phyloP scores from a whole-genome alignment of 2,888 invertebrate species.

The Lepidochrysops patricia region DNA sequence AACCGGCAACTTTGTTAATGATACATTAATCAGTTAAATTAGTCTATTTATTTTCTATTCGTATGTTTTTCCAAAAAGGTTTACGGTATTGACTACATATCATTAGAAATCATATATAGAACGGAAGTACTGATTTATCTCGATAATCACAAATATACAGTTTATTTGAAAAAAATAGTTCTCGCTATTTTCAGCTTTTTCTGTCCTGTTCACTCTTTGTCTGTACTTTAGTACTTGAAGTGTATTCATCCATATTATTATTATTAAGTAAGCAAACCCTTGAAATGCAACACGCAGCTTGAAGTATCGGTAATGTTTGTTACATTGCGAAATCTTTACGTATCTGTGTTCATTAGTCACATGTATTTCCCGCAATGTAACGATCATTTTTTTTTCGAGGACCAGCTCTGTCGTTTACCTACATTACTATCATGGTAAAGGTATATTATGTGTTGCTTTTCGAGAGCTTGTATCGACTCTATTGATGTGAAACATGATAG shows the following conservation, averaged over 20 bases:
- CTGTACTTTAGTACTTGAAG: constrained; percentile 46
- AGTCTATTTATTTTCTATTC: neutral
- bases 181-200: constrained; percentile 24
- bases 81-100: neutral
- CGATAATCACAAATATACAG: constrained; percentile 11
- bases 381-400: neutral
- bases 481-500: constrained; percentile 73
- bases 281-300: constrained; percentile 30
- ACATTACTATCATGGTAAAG: neutral
- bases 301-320: neutral
- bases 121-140: neutral
- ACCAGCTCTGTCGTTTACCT: neutral
- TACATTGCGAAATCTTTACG: neutral
- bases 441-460: neutral
- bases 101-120: neutral
- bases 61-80: neutral
- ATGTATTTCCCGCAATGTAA: neutral
- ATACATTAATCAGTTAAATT: too few species aligned
- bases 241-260: constrained; percentile 22
- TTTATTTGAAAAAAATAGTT: constrained; percentile 19
- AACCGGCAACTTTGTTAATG: too few species aligned
- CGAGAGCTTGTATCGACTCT: constrained; percentile 33
- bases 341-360: neutral
- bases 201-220: constrained; percentile 31
- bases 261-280: constrained; percentile 21